Percentiles rank a stretch among this genome's conserved stretches.
These are phyloP conservation scores for Megaceryle alcyon DNA, from an alignment of 2,797 vertebrate genomes.

Conservation along the genomic window DNA sequence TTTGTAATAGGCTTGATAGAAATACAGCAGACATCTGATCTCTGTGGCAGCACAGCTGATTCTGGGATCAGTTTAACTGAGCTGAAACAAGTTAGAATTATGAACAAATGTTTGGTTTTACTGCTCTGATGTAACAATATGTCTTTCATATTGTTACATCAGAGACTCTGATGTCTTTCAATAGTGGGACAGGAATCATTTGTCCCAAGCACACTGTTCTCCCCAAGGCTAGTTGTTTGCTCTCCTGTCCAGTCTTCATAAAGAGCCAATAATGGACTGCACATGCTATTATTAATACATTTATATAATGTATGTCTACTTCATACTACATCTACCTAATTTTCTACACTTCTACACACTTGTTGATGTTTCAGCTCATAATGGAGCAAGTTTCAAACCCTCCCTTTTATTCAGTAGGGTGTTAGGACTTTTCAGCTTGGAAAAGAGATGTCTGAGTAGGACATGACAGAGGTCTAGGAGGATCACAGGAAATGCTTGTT, in stretches of 20 bases:
- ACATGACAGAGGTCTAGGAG: background rate
- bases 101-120: background rate
- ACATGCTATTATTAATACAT: background rate
- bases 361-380: background rate
- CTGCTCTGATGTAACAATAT: background rate
- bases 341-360: background rate
- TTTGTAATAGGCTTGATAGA: slow-evolving; percentile 6
- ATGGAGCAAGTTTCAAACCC: background rate
- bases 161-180: background rate
- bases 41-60: background rate
- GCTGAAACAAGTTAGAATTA: background rate
- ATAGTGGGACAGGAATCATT: background rate
- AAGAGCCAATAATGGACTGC: background rate
- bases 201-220: background rate
- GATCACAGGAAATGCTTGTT: background rate
- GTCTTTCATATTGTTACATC: no score
- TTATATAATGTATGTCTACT: background rate
- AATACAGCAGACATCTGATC: slow-evolving; percentile 6
- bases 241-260: background rate
- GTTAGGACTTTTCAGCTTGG: background rate
- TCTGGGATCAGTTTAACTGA: slow-evolving; percentile 8
- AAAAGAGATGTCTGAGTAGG: background rate
- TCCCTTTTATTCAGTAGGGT: background rate
- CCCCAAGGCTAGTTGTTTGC: background rate
- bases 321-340: background rate